phyloP scores from a whole-genome alignment of 2,888 invertebrate species.

The Smittia aterrima region DNA sequence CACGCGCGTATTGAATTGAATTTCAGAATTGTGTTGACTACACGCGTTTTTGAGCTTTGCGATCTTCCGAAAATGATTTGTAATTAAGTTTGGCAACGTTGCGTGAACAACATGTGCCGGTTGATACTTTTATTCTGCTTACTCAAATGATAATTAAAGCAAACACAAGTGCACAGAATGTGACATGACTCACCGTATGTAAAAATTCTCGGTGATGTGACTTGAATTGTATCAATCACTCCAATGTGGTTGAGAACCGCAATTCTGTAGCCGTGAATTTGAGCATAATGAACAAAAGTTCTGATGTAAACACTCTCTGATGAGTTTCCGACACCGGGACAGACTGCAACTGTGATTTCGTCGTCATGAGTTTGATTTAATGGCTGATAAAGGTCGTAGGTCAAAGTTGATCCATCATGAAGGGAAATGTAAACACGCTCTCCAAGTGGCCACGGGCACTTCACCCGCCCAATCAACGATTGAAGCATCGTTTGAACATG shows the following conservation, averaged over 20 bases:
- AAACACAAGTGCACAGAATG: too few relatives aligned
- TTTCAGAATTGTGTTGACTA: background rate
- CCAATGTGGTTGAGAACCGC: constrained; percentile 94
- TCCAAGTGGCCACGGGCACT: constrained; percentile 86
- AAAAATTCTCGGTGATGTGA: constrained; percentile 86
- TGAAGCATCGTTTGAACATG: constrained; percentile 83
- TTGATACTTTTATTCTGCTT: background rate
- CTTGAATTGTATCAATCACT: constrained; percentile 77
- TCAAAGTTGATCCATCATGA: constrained; percentile 82
- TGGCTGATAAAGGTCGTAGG: constrained; percentile 89
- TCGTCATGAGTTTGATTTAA: constrained; percentile 56
- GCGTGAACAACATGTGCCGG: background rate
- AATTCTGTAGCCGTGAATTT: constrained; percentile 86
- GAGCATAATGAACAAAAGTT: constrained; percentile 89
- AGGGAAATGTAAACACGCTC: constrained; percentile 73
- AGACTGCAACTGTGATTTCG: constrained; percentile 83
- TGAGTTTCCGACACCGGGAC: constrained; percentile 91
- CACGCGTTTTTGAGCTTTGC: too few relatives aligned
- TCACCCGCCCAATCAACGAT: constrained; percentile 80
- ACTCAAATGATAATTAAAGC: too few relatives aligned
- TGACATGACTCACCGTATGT: constrained; percentile 79
- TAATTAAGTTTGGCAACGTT: background rate
- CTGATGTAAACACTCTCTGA: constrained; percentile 93
- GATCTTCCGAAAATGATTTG: too few relatives aligned
- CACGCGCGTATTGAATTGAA: too few relatives aligned